Percentiles rank a stretch among this genome's conserved stretches.
Conservation (phyloP, 2,797 vertebrate genomes). For the Pterois miles region DNA sequence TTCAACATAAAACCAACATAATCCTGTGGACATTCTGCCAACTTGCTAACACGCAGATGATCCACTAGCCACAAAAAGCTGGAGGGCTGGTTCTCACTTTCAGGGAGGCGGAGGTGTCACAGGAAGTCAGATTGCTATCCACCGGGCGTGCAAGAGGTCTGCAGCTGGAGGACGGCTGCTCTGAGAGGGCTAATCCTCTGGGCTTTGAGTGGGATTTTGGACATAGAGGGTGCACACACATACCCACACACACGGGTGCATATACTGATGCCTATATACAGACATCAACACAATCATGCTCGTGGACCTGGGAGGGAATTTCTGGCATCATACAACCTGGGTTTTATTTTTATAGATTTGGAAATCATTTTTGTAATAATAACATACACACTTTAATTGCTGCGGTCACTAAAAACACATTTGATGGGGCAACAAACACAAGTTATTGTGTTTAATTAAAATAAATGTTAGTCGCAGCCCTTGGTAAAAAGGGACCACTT, state of each 20-base stretch:
- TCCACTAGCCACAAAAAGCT: conserved; percentile 32
- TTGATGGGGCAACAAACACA: background rate
- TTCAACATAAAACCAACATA: conserved; percentile 35
- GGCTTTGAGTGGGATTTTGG: conserved; percentile 69
- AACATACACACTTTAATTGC: background rate
- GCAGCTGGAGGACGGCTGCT: conserved; percentile 76
- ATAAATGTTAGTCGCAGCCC: too few relatives aligned
- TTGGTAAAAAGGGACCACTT: background rate
- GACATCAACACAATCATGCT: conserved; percentile 41
- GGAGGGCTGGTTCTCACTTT: conserved; percentile 64
- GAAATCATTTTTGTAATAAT: background rate
- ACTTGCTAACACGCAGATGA: conserved; percentile 53
- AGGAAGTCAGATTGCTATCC: conserved; percentile 72
- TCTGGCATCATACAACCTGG: background rate
- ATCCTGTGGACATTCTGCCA: conserved; percentile 43
- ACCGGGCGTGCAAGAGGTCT: conserved; percentile 61
- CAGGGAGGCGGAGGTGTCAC: conserved; percentile 69
- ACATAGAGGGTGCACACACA: conserved; percentile 51
- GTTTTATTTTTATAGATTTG: background rate
- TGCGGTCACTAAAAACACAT: background rate
- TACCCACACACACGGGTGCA: conserved; percentile 33
- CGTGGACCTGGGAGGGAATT: background rate
- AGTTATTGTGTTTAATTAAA: too few relatives aligned
- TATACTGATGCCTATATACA: conserved; percentile 12
- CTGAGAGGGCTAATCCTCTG: conserved; percentile 64